Evolutionary conservation across 2,888 invertebrate genomes (phyloP).

Genomic region (Dryomyza anilis): DNA sequence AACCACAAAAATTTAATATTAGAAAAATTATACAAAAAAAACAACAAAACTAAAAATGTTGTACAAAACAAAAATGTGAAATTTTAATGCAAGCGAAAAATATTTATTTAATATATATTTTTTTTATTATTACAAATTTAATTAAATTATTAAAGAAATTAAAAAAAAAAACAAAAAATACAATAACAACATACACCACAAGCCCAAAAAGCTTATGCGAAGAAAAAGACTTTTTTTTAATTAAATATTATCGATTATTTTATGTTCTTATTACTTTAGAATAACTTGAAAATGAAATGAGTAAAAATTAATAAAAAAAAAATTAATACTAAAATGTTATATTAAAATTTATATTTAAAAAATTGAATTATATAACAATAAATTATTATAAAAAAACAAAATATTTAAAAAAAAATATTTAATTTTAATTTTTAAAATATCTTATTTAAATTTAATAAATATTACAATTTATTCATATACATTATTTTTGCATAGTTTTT

Average conservation of each 20-base stretch:
- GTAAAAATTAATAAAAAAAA: too few species aligned
- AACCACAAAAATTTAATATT: conserved; percentile 10
- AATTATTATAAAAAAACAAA: conserved; percentile 27
- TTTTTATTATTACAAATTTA: conserved; percentile 12
- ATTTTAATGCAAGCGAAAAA: conserved; percentile 7
- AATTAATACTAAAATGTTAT: neutral
- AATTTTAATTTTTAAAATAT: conserved; percentile 23
- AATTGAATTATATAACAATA: too few species aligned
- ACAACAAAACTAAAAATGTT: conserved; percentile 19
- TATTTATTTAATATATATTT: conserved; percentile 28
- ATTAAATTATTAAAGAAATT: too few species aligned
- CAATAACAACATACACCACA: conserved; percentile 29
- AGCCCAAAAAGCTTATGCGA: conserved; percentile 51
- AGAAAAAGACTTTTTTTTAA: conserved; percentile 40
- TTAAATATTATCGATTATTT: too few species aligned
- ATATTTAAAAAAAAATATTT: conserved; percentile 47
- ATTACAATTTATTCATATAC: too few species aligned
- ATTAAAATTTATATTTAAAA: too few species aligned
- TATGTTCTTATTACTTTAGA: conserved; percentile 23
- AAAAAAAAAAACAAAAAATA: conserved; percentile 20
- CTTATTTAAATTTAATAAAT: too few species aligned
- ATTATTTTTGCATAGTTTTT: conserved; percentile 43
- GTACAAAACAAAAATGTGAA: conserved; percentile 12
- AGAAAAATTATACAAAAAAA: conserved; percentile 28
- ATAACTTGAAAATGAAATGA: conserved; percentile 16